Conservation (phyloP, 30 jellyfish, hydroid and myxozoan genomes). For the Aurelia sp. region DNA sequence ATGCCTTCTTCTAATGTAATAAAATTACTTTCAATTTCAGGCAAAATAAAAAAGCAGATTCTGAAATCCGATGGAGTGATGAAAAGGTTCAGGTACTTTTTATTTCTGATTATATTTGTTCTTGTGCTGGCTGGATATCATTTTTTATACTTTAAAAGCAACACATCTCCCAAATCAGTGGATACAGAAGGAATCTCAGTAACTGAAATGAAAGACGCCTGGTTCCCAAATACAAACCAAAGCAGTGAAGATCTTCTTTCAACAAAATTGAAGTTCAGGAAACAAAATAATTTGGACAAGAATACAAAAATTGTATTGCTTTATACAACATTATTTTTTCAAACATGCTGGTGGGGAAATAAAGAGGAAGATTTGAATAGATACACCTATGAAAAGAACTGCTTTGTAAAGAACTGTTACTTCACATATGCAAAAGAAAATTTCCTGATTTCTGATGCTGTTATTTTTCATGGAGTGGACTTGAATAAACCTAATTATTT, state of each 20-base stretch:
- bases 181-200: too few species aligned
- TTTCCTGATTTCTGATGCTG: conserved; percentile 77
- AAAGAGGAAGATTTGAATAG: conserved; percentile 34
- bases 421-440: conserved; percentile 80
- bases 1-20: too few species aligned
- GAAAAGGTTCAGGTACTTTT: not conserved
- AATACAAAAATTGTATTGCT: conserved; percentile 70
- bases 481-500: conserved; percentile 69
- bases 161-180: too few species aligned
- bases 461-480: conserved; percentile 96
- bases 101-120: not conserved
- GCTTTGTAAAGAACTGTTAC: conserved; percentile 70
- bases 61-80: not conserved
- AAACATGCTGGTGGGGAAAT: conserved; percentile 81
- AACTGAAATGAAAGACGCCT: not conserved
- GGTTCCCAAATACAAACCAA: not conserved
- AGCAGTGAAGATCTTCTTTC: not conserved
- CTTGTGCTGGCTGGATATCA: too few species aligned
- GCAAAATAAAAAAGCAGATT: too few species aligned
- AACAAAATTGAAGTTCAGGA: conserved; percentile 18
- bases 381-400: conserved; percentile 70
- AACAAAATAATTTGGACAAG: not conserved
- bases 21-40: too few species aligned
- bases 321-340: conserved; percentile 81
- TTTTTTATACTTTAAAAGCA: too few species aligned